Evolutionary conservation across 2,888 invertebrate species (phyloP), one percentile per base, ranked within the genome.

Genomic region (Druceiella hillmani): DNA sequence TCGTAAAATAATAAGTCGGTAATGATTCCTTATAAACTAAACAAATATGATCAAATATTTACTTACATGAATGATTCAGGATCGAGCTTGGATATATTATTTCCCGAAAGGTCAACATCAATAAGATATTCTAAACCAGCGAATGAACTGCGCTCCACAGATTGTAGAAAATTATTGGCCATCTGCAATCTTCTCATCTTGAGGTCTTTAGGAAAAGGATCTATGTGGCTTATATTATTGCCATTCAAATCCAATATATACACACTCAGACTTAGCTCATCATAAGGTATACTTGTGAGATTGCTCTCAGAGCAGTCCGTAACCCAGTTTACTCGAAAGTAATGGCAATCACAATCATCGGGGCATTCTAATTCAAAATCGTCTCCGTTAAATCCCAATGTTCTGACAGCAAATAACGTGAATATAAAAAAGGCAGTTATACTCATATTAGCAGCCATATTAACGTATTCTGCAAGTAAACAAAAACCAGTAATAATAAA

Each of bases 271-370:
- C 82, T 82, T 39, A 83, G 72, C 51, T 82, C 82, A 36, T 78
- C 75, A 53, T 79, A 78, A 0, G 82, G 83, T 16, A 83, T 75
- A 42, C 73, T 71, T 1, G 83, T 83, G 38, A 83, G 69, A 60
- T 83, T 82, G 61, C 81, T 82, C 52, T 82, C 81, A 0, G 83
- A 83, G 52, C 83, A 83, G 54, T 83, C 83, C 2, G 83, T 83
- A 51, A 83, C 83, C 83, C 82, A 83, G 63, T 83, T 83, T 52
- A 83, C 77, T 43, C 83, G 74, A 61, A 81, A 83, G 61, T 82
- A 83, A 65, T 83, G 81, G 53, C 83, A 83, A 54, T 83, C 81
- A 55, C 84, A 84, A 50, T 83, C 83, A 47, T 78, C 80, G 1
- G 83, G 84, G 50, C 84, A 83, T 55, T 81, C 79, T 52, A 79